Percentiles rank a stretch among this genome's conserved stretches.
Conservation (phyloP, 2,888 invertebrate genomes). For the Timema cristinae region DNA sequence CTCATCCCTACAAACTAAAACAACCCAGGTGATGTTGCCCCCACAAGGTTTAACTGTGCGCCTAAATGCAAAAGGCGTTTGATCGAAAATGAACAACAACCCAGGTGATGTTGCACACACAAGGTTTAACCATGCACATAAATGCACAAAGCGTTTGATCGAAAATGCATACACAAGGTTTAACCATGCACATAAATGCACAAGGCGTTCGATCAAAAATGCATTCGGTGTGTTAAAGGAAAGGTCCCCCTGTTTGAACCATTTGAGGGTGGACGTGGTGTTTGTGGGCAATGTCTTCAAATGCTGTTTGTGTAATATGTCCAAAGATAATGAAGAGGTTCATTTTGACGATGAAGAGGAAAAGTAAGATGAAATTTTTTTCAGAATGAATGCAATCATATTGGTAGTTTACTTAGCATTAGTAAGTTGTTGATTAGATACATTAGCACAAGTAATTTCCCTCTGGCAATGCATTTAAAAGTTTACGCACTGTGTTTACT, state of each 20-base stretch:
- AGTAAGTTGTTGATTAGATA: too few species aligned
- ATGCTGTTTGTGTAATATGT: constrained; percentile 11
- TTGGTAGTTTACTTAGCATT: too few species aligned
- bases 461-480: too few species aligned
- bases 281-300: neutral
- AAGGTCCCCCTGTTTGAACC: neutral
- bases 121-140: too few species aligned
- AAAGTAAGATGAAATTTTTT: neutral
- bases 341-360: constrained; percentile 6
- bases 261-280: neutral
- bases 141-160: too few species aligned
- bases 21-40: neutral
- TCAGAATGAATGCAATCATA: too few species aligned
- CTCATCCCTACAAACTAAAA: neutral
- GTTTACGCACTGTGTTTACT: too few species aligned
- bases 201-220: constrained; percentile 3
- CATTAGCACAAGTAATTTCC: too few species aligned
- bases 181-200: too few species aligned
- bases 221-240: neutral
- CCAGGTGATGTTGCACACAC: neutral
- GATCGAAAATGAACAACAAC: neutral
- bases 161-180: neutral
- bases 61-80: too few species aligned
- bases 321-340: neutral
- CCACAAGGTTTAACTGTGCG: neutral